Evolutionary conservation across 2,888 invertebrate genomes (phyloP).

Genomic region (Oscheius sp.): DNA sequence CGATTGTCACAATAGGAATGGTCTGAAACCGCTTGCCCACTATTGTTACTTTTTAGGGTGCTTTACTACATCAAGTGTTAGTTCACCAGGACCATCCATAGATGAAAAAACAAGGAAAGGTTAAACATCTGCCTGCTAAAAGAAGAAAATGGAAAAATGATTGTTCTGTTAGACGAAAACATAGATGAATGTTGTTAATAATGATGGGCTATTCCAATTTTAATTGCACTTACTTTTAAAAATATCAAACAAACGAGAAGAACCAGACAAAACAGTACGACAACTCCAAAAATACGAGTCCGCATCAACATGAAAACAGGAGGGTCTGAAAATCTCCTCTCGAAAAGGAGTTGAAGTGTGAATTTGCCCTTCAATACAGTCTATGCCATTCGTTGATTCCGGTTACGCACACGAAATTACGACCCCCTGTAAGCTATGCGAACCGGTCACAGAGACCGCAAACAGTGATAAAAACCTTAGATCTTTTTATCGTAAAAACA

Average conservation of each 20-base stretch:
- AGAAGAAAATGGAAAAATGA: no score
- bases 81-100: slow-evolving; percentile 1
- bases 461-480: neutral
- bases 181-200: no score
- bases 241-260: no score
- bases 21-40: slow-evolving; percentile 27
- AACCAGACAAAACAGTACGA: neutral
- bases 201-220: no score
- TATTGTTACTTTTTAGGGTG: slow-evolving; percentile 26
- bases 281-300: neutral
- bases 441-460: slow-evolving; percentile 23
- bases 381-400: slow-evolving; percentile 16
- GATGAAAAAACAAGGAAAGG: neutral
- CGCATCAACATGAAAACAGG: neutral
- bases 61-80: slow-evolving; percentile 11
- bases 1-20: slow-evolving; percentile 14
- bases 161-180: no score
- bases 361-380: neutral
- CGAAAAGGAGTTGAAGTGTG: neutral
- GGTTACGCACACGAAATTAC: slow-evolving; percentile 16
- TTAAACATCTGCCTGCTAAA: no score
- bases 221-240: no score
- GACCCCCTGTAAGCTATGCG: slow-evolving; percentile 9
- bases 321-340: no score
- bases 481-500: slow-evolving; percentile 4